phyloP scores from a whole-genome alignment of 2,797 vertebrate genomes.

The Neostethus bicornis region DNA sequence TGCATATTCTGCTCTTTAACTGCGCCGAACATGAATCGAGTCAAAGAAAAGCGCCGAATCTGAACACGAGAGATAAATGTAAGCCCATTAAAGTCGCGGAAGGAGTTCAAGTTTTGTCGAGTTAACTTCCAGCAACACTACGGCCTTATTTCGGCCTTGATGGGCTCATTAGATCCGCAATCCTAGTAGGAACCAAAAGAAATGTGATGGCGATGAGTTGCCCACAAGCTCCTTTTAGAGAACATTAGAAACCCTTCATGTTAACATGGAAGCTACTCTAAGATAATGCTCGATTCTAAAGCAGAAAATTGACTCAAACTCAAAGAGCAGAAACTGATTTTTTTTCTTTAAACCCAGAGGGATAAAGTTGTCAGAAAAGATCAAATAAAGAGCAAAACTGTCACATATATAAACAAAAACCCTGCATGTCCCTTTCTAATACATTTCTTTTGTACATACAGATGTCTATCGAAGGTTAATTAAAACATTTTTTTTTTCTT shows the following conservation, averaged over 20 bases:
- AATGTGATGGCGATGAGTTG: conserved; percentile 14
- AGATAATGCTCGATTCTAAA: conserved; percentile 46
- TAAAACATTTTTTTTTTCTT: neutral
- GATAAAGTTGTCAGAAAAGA: conserved; percentile 24
- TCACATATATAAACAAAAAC: neutral
- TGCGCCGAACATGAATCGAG: conserved; percentile 37
- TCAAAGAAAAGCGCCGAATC: conserved; percentile 38
- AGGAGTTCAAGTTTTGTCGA: conserved; percentile 22
- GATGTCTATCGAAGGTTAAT: neutral
- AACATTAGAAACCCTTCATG: conserved; percentile 25
- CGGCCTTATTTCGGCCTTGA: conserved; percentile 31
- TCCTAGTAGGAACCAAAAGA: conserved; percentile 3
- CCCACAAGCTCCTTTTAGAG: conserved; percentile 18
- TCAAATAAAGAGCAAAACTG: neutral
- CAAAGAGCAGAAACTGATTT: conserved; percentile 35
- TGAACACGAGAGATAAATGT: conserved; percentile 59
- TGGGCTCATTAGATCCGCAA: conserved; percentile 41
- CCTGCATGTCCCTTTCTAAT: conserved; percentile 4
- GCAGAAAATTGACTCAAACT: conserved; percentile 57
- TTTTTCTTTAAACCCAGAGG: conserved; percentile 16
- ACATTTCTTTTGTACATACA: conserved; percentile 9
- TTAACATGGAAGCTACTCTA: conserved; percentile 18
- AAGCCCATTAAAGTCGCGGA: conserved; percentile 46
- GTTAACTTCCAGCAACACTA: conserved; percentile 10
- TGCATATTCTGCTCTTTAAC: conserved; percentile 28